Percentiles rank a stretch among this genome's conserved stretches.
Evolutionary conservation across 2,888 invertebrate genomes (phyloP).

Genomic region (Drosophila recens): DNA sequence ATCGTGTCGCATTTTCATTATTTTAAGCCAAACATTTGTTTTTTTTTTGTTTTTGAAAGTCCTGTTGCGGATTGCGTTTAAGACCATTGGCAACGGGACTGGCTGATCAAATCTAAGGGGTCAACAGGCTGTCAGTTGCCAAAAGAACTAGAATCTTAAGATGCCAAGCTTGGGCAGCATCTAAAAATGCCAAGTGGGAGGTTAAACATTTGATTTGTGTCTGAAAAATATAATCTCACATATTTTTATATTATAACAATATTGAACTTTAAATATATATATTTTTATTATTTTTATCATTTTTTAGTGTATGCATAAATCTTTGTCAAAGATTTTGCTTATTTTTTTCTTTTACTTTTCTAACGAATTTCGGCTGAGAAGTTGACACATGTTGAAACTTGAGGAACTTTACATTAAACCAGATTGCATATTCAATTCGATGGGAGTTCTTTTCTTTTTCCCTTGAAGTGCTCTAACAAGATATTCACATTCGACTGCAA

Average conservation of each 20-base stretch:
- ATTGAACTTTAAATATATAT: neutral
- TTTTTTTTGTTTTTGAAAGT: slow-evolving; percentile 8
- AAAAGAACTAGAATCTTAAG: slow-evolving; percentile 4
- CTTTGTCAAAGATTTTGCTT: neutral
- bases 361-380: neutral
- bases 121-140: slow-evolving; percentile 24
- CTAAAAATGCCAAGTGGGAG: slow-evolving; percentile 18
- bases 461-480: slow-evolving; percentile 26
- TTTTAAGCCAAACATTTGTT: slow-evolving; percentile 44
- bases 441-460: neutral
- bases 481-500: slow-evolving; percentile 49
- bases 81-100: slow-evolving; percentile 12
- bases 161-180: slow-evolving; percentile 16
- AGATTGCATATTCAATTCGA: slow-evolving; percentile 32
- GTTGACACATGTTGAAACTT: slow-evolving; percentile 5
- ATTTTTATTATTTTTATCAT: neutral
- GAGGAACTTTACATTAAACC: slow-evolving; percentile 23
- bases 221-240: neutral
- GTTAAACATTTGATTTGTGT: slow-evolving; percentile 18
- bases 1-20: slow-evolving; percentile 49
- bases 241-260: neutral
- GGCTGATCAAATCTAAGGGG: slow-evolving; percentile 15
- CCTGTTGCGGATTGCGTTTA: neutral
- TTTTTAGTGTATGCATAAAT: neutral
- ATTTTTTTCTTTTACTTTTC: neutral